Evolutionary conservation across 35 echinoderm and acorn worm species (phyloP), one percentile per base, ranked within the genome.

Genomic region (Eucidaris tribuloides): DNA sequence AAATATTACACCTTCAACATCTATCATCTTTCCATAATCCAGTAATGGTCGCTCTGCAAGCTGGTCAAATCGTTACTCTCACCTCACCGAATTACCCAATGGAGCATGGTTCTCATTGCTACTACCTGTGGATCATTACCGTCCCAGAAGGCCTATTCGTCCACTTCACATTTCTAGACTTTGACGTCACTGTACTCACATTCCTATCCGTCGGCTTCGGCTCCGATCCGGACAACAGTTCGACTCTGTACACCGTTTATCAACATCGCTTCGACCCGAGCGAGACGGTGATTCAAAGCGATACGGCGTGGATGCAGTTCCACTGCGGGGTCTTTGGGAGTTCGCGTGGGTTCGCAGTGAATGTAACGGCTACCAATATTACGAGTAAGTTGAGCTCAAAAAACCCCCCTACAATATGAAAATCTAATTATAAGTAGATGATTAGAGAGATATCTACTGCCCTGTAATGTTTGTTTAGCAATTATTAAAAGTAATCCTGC

Each of bases 341-440:
- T 43, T 33, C 35, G 22, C 36, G 68, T 18, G 68, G 68, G 19
- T 74, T 74, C 44, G 68, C 38, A 33, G 28, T 74, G 68, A 74
- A 22, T 25, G 41, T 43, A 2, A 74, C 35, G 4, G 24, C 68
- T 1, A 74, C 68, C 38, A 11, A 74, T 22, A 74, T 74, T 18
- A 74, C 15, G 35, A 74, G 68, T 74, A 44, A 74, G 68, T 64
- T 59, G 9, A n/a, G n/a, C n/a, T n/a, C n/a, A n/a, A n/a, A n/a
- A n/a, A n/a, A n/a, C n/a, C n/a, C n/a, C n/a, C n/a, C n/a, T n/a
- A n/a, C n/a, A n/a, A n/a, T n/a, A n/a, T n/a, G n/a, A n/a, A n/a
- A n/a, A n/a, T n/a, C n/a, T n/a, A n/a, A n/a, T n/a, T n/a, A n/a
- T n/a, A n/a, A n/a, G n/a, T n/a, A n/a, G n/a, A n/a, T n/a, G n/a